A percentile compares a stretch with the other conserved stretches of the same genome.
phyloP scores from a whole-genome alignment of 2,888 invertebrate species.

The Nysson spinosus region DNA sequence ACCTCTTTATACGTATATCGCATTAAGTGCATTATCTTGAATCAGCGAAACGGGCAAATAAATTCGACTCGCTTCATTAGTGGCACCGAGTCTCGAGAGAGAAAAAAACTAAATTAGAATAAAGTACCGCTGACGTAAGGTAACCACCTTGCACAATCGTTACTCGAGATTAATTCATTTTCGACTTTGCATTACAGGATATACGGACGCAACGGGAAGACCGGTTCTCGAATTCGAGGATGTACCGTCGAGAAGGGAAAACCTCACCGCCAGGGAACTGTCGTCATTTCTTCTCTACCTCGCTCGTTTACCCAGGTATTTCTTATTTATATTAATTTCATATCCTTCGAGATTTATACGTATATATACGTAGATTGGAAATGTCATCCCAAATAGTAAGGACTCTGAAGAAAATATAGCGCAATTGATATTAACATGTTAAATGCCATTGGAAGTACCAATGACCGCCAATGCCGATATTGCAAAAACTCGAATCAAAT shows the following conservation, averaged over 20 bases:
- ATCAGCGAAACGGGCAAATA: constrained; percentile 7
- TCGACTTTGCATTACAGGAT: constrained; percentile 80
- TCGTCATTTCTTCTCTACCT: constrained; percentile 86
- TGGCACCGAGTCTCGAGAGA: no score
- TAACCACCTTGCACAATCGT: not conserved
- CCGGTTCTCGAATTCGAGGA: constrained; percentile 83
- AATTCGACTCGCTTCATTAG: not conserved
- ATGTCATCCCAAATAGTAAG: no score
- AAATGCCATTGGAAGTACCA: no score
- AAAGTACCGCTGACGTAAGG: not conserved
- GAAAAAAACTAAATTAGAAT: not conserved
- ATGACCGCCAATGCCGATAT: no score
- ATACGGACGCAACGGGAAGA: constrained; percentile 82
- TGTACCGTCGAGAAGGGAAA: constrained; percentile 81
- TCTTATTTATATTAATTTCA: not conserved
- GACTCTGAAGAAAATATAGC: no score
- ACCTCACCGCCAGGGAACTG: constrained; percentile 83
- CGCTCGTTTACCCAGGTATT: constrained; percentile 84
- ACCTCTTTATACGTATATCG: not conserved
- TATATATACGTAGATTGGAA: no score
- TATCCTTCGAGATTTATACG: no score
- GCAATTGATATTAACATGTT: no score
- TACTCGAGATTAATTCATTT: constrained; percentile 8
- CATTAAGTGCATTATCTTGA: not conserved
- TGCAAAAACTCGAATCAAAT: no score